phyloP scores from a whole-genome alignment of 2,797 vertebrate genomes.

The Rhincodon typus region DNA sequence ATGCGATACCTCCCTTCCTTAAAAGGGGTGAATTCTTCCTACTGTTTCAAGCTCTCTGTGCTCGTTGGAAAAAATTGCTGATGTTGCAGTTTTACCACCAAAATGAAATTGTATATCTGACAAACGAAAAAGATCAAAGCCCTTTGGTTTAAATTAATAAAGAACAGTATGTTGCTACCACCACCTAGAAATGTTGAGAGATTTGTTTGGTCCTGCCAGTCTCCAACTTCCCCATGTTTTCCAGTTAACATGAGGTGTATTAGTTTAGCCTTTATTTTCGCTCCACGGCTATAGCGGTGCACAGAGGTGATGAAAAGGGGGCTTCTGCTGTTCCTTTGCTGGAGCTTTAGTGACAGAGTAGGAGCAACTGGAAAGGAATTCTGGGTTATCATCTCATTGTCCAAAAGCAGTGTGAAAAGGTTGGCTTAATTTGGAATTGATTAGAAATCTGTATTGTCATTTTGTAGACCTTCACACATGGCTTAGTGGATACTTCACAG shows the following conservation, averaged over 20 bases:
- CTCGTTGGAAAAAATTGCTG: no score
- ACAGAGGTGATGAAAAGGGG: background rate
- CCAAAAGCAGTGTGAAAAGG: background rate
- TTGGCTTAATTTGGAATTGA: background rate
- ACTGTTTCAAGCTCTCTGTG: background rate
- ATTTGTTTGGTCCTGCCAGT: background rate
- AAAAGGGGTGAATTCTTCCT: background rate
- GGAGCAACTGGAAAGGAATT: background rate
- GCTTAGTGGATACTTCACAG: background rate
- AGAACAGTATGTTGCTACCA: background rate
- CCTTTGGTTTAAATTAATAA: background rate
- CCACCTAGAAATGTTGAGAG: background rate
- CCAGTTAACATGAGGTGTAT: background rate
- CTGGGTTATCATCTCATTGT: background rate
- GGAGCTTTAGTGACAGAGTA: background rate
- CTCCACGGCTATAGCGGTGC: background rate
- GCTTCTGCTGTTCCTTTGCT: background rate
- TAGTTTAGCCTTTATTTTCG: background rate
- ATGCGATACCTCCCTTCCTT: background rate
- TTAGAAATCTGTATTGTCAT: background rate
- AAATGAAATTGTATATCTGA: background rate
- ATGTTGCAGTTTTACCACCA: background rate
- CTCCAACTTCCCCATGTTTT: background rate
- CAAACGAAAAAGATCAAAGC: background rate
- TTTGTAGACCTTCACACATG: no score